Base-by-base conservation (phyloP, 1,140 invertebrate genomes). In the Leptestheria dahalacensis region DNA sequence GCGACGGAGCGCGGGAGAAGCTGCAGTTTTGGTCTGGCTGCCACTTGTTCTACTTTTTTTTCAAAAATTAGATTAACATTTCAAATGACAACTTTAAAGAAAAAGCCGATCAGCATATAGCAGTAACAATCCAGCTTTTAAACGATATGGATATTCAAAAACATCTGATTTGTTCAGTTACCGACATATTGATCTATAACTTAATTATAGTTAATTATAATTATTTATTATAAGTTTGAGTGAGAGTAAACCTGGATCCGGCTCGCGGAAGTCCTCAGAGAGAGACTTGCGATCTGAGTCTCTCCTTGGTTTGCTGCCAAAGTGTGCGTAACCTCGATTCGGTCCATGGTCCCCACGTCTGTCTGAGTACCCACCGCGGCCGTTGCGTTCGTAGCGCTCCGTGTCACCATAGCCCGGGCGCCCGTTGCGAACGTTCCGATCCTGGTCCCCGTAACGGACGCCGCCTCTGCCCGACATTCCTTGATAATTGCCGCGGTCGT, bases 1-100 rank as follows among this genome's bases (percentile, higher is more conserved):
- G 79, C 80, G 56, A 91, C 82, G 46, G 88, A 88, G 60, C 91
- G 76, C 53, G 89, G 90, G 71, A 81, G 70, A 63, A 97, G 72
- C 65, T 86, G 82, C 67, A 97, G 73, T 71, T 81, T 84, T 62
- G 88, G 91, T 69, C 92, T 78, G 59, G 82, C 82, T 61, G 78
- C 76, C 60, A 81, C 77, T 69, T 86, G 84, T 75, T 73, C 70
- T 77, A 73, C 53, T n/a, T n/a, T n/a, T n/a, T n/a, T n/a, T n/a
- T n/a, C n/a, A n/a, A n/a, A n/a, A n/a, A n/a, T n/a, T n/a, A n/a
- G n/a, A n/a, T n/a, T n/a, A n/a, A n/a, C n/a, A n/a, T n/a, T n/a
- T n/a, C n/a, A n/a, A n/a, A n/a, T n/a, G n/a, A n/a, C n/a, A n/a
- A n/a, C n/a, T n/a, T n/a, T n/a, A n/a, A n/a, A n/a, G n/a, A n/a